Conservation (phyloP, 2,113 vertebrate genomes). For the Thamnophis sirtalis region DNA sequence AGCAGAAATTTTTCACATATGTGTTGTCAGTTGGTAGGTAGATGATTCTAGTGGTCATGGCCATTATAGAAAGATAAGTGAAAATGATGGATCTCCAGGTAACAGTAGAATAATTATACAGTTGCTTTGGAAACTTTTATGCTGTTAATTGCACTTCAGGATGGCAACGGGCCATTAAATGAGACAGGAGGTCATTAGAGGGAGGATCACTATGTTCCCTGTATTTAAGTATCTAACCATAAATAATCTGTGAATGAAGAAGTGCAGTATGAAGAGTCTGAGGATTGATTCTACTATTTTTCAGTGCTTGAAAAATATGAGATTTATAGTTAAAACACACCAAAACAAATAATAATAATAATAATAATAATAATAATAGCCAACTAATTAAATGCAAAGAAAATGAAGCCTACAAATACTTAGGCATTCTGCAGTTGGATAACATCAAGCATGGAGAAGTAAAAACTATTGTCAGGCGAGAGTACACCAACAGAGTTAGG, state of each 20-base stretch:
- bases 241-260: not conserved
- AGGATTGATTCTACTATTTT: not conserved
- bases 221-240: not conserved
- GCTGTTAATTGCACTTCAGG: not conserved
- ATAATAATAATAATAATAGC: too few species aligned
- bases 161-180: not conserved
- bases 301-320: not conserved
- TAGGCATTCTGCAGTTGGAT: too few species aligned
- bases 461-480: too few species aligned
- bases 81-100: constrained; percentile 6
- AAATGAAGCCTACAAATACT: too few species aligned
- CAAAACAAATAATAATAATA: too few species aligned
- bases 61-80: not conserved
- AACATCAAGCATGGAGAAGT: too few species aligned
- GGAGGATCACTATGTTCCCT: not conserved
- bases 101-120: not conserved
- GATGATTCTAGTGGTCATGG: not conserved
- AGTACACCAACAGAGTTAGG: too few species aligned
- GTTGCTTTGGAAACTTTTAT: constrained; percentile 7
- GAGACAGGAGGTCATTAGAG: not conserved
- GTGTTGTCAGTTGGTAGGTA: not conserved
- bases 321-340: not conserved
- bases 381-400: too few species aligned
- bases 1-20: not conserved
- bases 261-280: not conserved